Evolutionary conservation across 2,797 vertebrate species (phyloP).

Genomic region (Ataeniobius toweri): DNA sequence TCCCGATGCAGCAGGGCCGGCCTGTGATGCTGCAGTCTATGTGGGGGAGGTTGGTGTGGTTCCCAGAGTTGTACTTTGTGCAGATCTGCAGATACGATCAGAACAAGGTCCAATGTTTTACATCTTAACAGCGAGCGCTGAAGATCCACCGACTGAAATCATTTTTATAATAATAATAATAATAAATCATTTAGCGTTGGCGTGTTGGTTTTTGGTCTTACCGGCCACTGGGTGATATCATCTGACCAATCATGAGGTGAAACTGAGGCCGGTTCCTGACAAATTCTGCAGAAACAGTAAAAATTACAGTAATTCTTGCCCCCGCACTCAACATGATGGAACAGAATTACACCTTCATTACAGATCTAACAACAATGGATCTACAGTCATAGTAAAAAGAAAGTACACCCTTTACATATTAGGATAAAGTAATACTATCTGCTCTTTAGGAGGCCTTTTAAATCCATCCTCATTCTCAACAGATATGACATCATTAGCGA

Average conservation of each 20-base stretch:
- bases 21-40: slow-evolving; percentile 96
- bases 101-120: background rate
- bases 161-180: background rate
- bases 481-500: background rate
- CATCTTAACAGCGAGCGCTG: no score
- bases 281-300: slow-evolving; percentile 80
- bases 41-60: slow-evolving; percentile 95
- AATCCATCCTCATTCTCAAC: no score
- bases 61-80: slow-evolving; percentile 89
- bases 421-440: no score
- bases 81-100: slow-evolving; percentile 81
- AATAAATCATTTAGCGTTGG: background rate
- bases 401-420: no score
- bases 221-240: slow-evolving; percentile 98
- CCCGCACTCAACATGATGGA: no score
- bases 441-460: no score
- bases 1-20: slow-evolving; percentile 97
- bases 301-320: background rate
- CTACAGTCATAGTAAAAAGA: background rate
- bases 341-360: no score
- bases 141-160: no score
- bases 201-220: slow-evolving; percentile 69
- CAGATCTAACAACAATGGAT: background rate
- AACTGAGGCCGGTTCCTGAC: slow-evolving; percentile 94
- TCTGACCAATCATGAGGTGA: slow-evolving; percentile 96